A percentile compares a stretch with the other conserved stretches of the same genome.
phyloP scores from a whole-genome alignment of 2,797 vertebrate species.

The Sebastes wilsoni region DNA sequence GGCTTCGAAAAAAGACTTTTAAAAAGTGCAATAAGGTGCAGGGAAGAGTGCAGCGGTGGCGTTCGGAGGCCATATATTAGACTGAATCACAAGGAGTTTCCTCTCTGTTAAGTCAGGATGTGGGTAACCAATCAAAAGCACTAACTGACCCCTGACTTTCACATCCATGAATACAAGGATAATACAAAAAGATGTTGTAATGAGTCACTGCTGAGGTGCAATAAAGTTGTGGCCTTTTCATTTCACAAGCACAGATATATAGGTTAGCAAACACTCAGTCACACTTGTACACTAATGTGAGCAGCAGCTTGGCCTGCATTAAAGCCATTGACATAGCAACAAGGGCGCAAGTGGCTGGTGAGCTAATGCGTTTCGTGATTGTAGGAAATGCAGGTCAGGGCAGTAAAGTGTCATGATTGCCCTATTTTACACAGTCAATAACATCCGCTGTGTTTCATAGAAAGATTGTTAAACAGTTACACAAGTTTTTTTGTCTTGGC shows the following conservation, averaged over 20 bases:
- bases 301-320: background rate
- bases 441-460: background rate
- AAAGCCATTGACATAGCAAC: slow-evolving; percentile 14
- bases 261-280: slow-evolving; percentile 1
- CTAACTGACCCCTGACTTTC: background rate
- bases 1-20: background rate
- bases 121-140: background rate
- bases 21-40: background rate
- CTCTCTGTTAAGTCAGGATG: background rate
- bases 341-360: background rate
- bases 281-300: background rate
- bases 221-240: background rate
- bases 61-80: background rate
- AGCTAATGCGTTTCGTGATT: slow-evolving; percentile 23
- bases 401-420: background rate
- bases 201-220: background rate
- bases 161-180: background rate
- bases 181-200: background rate
- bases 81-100: background rate
- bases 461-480: background rate
- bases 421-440: background rate
- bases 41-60: background rate
- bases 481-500: background rate
- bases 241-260: background rate
- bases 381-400: background rate